Conservation (phyloP, 2,888 invertebrate species). For the Cosmopolites sordidus region DNA sequence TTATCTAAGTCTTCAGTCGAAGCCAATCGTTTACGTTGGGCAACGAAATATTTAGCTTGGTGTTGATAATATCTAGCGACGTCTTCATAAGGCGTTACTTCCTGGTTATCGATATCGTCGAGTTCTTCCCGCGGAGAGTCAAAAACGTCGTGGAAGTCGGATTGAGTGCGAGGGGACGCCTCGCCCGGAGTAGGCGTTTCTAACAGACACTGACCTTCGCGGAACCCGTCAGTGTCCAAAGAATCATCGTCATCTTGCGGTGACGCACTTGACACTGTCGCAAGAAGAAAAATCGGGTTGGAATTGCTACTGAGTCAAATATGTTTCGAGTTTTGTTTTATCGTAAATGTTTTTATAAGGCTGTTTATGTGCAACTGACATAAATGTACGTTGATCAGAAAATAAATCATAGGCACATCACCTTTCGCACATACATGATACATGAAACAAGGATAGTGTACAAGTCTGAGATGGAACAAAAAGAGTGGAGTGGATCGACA, state of each 20-base stretch:
- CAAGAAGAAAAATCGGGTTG: conserved; percentile 33
- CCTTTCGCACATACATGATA: conserved; percentile 35
- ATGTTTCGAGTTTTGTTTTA: conserved; percentile 4
- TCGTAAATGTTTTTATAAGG: conserved; percentile 11
- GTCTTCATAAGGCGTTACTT: conserved; percentile 45
- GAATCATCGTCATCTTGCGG: conserved; percentile 56
- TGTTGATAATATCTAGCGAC: conserved; percentile 44
- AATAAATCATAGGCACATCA: conserved; percentile 42
- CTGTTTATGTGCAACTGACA: conserved; percentile 33
- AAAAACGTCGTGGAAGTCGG: conserved; percentile 33
- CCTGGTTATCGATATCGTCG: conserved; percentile 33
- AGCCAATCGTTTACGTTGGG: conserved; percentile 45
- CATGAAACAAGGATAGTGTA: conserved; percentile 37
- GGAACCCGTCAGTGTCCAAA: conserved; percentile 54
- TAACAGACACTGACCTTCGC: conserved; percentile 50
- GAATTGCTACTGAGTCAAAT: not conserved
- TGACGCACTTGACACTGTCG: conserved; percentile 46
- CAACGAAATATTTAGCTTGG: conserved; percentile 42
- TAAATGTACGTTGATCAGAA: conserved; percentile 34
- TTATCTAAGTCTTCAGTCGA: conserved; percentile 48
- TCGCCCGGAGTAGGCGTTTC: conserved; percentile 48
- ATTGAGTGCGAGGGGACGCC: conserved; percentile 9
- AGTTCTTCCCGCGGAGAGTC: conserved; percentile 23
- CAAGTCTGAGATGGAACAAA: conserved; percentile 30
- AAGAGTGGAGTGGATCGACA: conserved; percentile 42